These are phyloP conservation scores for Drosophila hawaiiensis DNA, from an alignment of 2,888 invertebrate genomes.

Conservation along the genomic window DNA sequence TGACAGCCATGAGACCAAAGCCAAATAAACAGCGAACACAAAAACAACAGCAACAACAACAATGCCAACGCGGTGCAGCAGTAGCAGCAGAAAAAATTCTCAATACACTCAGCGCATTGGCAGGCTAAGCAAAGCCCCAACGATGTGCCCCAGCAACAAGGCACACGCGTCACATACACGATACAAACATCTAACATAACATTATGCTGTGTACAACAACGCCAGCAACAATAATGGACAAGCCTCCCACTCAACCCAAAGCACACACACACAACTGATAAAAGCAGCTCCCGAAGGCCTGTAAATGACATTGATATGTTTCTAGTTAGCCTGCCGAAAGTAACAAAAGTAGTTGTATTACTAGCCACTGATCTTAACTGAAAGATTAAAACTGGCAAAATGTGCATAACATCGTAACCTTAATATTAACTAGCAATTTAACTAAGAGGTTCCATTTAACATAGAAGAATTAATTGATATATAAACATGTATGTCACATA, in stretches of 20 bases:
- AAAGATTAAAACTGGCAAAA: background rate
- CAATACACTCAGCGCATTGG: slow-evolving; percentile 28
- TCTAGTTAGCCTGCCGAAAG: slow-evolving; percentile 47
- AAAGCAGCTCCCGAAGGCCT: slow-evolving; percentile 52
- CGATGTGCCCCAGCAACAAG: slow-evolving; percentile 55
- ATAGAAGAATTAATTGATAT: background rate
- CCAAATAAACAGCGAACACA: slow-evolving; percentile 54
- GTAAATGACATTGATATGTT: slow-evolving; percentile 74
- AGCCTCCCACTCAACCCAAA: background rate
- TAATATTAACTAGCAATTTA: background rate
- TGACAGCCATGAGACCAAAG: slow-evolving; percentile 71
- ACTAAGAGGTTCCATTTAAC: background rate
- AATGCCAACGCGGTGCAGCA: background rate
- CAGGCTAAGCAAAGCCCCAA: slow-evolving; percentile 66
- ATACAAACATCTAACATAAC: slow-evolving; percentile 64
- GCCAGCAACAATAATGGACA: slow-evolving; percentile 26
- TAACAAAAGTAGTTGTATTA: background rate
- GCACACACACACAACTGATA: slow-evolving; percentile 9
- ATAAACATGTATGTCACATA: background rate
- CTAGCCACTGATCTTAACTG: background rate
- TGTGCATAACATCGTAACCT: background rate
- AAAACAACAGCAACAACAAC: slow-evolving; percentile 8
- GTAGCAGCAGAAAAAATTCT: slow-evolving; percentile 12
- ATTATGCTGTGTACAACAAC: slow-evolving; percentile 9
- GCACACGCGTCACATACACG: slow-evolving; percentile 37